A percentile compares a stretch with the other conserved stretches of the same genome.
Evolutionary conservation across 2,888 invertebrate species (phyloP).

Genomic region (Pandemis corylana): DNA sequence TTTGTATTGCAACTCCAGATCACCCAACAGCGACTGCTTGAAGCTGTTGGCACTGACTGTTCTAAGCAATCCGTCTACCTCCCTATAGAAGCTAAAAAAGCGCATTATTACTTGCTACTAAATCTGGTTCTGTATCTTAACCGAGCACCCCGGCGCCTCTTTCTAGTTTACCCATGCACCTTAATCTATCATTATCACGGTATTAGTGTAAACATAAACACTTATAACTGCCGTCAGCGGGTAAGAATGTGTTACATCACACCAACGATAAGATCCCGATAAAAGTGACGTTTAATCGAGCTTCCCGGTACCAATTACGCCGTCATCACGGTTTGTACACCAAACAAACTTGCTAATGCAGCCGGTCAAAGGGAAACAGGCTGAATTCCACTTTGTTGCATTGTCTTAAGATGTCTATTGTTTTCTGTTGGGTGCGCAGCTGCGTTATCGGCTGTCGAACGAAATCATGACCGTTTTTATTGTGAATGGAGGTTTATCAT

Average conservation of each 20-base stretch:
- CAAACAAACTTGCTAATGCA: not conserved
- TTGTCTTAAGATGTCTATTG: not conserved
- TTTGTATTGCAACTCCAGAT: too few species aligned
- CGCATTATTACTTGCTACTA: too few species aligned
- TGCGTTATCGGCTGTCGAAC: constrained; percentile 27
- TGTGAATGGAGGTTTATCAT: constrained; percentile 38
- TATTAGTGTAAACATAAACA: constrained; percentile 34
- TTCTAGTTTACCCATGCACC: constrained; percentile 1
- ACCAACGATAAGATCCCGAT: constrained; percentile 23
- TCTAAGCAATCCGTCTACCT: too few species aligned
- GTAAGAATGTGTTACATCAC: constrained; percentile 39
- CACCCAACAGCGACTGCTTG: too few species aligned
- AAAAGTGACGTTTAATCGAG: constrained; percentile 26
- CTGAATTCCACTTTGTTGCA: constrained; percentile 2
- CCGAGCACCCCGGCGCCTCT: constrained; percentile 21
- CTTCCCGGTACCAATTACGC: constrained; percentile 23
- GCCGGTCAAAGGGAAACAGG: not conserved
- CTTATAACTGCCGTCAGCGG: not conserved
- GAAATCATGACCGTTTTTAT: constrained; percentile 35
- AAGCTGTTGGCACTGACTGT: too few species aligned
- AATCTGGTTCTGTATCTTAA: not conserved
- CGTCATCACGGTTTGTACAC: constrained; percentile 20
- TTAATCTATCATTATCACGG: constrained; percentile 25
- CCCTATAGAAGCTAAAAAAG: too few species aligned
- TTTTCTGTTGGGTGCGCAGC: not conserved